Evolutionary conservation across 1,140 invertebrate genomes (phyloP).

Genomic region (Leguminivora glycinivorella): DNA sequence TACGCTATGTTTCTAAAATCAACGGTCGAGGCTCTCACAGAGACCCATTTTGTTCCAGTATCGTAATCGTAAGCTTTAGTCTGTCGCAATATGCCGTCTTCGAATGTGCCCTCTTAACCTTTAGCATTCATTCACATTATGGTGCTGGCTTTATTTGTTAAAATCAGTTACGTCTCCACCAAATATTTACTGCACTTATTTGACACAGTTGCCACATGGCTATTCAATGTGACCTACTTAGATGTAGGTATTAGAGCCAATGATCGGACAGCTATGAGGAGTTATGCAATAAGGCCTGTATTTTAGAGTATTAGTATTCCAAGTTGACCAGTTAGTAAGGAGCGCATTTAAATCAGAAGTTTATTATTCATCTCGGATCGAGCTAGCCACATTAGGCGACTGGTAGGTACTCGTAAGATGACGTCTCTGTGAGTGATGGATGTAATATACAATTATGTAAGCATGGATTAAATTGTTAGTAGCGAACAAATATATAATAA

Average conservation of each 20-base stretch:
- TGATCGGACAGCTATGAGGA: slow-evolving; percentile 3
- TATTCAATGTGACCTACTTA: slow-evolving; percentile 25
- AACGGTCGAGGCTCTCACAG: too few species aligned
- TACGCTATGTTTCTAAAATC: too few species aligned
- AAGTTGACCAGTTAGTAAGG: slow-evolving; percentile 26
- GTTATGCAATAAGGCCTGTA: slow-evolving; percentile 36
- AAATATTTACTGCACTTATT: slow-evolving; percentile 41
- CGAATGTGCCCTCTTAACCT: slow-evolving; percentile 12
- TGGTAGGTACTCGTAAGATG: slow-evolving; percentile 11
- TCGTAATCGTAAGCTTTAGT: not conserved
- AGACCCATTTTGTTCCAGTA: too few species aligned
- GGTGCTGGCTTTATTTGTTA: not conserved
- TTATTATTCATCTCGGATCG: slow-evolving; percentile 34
- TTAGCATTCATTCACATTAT: not conserved
- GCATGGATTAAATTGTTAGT: not conserved
- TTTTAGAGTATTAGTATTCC: slow-evolving; percentile 40
- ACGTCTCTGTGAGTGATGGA: not conserved
- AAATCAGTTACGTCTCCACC: slow-evolving; percentile 43
- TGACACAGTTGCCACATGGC: slow-evolving; percentile 21
- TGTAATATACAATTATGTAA: not conserved
- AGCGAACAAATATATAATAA: not conserved
- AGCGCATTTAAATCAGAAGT: slow-evolving; percentile 32
- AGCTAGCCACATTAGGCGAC: slow-evolving; percentile 9
- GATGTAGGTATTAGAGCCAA: slow-evolving; percentile 6
- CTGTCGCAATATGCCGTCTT: slow-evolving; percentile 11